Conservation (phyloP, 2,888 invertebrate genomes). For the Trilocha varians region DNA sequence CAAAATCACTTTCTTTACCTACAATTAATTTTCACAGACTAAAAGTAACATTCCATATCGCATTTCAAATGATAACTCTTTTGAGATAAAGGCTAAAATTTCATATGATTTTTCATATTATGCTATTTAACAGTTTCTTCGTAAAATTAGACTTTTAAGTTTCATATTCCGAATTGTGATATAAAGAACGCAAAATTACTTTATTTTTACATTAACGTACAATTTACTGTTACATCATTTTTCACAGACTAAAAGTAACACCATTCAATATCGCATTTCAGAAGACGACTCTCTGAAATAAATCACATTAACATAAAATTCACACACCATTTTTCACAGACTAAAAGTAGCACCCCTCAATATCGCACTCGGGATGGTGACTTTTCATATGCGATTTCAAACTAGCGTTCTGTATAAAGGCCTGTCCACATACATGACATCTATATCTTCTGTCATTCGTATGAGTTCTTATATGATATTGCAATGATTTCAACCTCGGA, state of each 20-base stretch:
- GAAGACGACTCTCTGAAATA: slow-evolving; percentile 71
- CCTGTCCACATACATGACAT: slow-evolving; percentile 70
- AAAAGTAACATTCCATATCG: slow-evolving; percentile 53
- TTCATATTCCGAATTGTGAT: too few species aligned
- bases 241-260: slow-evolving; percentile 40
- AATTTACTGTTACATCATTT: too few species aligned
- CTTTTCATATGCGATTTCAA: slow-evolving; percentile 74
- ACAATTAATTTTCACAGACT: too few species aligned
- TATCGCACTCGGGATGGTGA: slow-evolving; percentile 66
- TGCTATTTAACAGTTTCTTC: too few species aligned
- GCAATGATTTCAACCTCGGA: slow-evolving; percentile 71
- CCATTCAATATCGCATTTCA: slow-evolving; percentile 56
- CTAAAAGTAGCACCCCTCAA: slow-evolving; percentile 44
- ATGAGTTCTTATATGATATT: slow-evolving; percentile 74
- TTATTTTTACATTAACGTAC: too few species aligned
- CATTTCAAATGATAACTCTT: slow-evolving; percentile 69
- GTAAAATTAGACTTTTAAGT: too few species aligned
- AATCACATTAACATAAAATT: too few species aligned
- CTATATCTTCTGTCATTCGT: slow-evolving; percentile 72
- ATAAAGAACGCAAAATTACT: too few species aligned
- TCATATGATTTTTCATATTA: too few species aligned
- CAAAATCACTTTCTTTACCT: too few species aligned
- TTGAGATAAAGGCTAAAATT: too few species aligned
- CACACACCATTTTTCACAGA: too few species aligned
- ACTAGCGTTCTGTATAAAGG: slow-evolving; percentile 74